Conservation (phyloP, 1,140 invertebrate genomes). For the Ips typographus region DNA sequence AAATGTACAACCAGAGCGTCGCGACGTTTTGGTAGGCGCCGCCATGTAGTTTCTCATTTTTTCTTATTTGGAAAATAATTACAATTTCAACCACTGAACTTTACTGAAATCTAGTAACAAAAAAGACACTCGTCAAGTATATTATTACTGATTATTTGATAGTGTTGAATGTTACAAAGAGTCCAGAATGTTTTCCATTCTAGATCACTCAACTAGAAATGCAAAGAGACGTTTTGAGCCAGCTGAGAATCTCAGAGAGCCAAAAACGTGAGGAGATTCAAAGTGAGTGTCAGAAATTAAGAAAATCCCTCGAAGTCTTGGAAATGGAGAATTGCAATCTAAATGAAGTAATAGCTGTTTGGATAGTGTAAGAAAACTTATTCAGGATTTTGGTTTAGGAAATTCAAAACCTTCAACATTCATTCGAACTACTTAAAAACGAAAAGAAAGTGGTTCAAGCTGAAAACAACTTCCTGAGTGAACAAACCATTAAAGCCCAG, state of each 20-base stretch:
- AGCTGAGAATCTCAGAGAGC: conserved; percentile 60
- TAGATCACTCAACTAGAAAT: conserved; percentile 56
- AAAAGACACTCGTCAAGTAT: too few relatives aligned
- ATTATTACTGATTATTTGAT: too few relatives aligned
- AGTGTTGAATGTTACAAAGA: background rate
- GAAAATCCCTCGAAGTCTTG: conserved; percentile 48
- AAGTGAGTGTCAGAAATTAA: conserved; percentile 56
- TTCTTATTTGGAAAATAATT: too few relatives aligned
- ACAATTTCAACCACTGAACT: too few relatives aligned
- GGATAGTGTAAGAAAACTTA: background rate
- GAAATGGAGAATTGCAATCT: conserved; percentile 27
- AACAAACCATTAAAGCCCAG: conserved; percentile 18
- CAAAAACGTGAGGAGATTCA: conserved; percentile 56
- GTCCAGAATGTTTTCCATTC: conserved; percentile 1
- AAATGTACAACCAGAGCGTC: too few relatives aligned
- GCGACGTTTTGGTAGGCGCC: too few relatives aligned
- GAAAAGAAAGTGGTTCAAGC: conserved; percentile 24
- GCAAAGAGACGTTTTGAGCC: conserved; percentile 60
- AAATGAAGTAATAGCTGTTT: conserved; percentile 15
- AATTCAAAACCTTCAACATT: conserved; percentile 20
- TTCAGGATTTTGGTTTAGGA: conserved; percentile 1
- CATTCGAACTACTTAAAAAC: conserved; percentile 18
- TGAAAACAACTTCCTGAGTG: conserved; percentile 30
- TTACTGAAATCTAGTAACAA: too few relatives aligned
- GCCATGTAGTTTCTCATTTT: too few relatives aligned